A percentile compares a stretch with the other conserved stretches of the same genome.
Conservation (phyloP, 2,113 vertebrate genomes). For the Crotalus helleri region DNA sequence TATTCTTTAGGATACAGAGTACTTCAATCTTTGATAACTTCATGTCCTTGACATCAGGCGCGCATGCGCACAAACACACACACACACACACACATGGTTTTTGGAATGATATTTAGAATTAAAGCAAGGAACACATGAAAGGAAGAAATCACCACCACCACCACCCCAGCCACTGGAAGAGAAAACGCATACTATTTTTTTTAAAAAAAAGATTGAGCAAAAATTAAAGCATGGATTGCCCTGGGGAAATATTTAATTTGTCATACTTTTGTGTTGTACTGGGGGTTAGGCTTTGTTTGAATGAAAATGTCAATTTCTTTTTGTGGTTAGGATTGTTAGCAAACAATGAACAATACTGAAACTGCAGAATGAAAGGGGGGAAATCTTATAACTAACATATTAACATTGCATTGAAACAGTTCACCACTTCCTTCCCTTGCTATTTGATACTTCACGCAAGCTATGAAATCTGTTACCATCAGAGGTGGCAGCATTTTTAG, state of each 20-base stretch:
- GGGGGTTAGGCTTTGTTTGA: constrained; percentile 8
- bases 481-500: background rate
- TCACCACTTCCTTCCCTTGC: background rate
- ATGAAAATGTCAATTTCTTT: background rate
- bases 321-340: background rate
- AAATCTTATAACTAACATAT: background rate
- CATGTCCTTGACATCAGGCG: background rate
- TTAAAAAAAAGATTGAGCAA: constrained; percentile 12
- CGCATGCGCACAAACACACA: too few species aligned
- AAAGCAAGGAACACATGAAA: background rate
- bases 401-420: background rate
- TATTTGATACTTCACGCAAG: background rate
- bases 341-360: constrained; percentile 9
- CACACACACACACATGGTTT: background rate
- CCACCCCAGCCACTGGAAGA: background rate
- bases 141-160: background rate
- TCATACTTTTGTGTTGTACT: constrained; percentile 12
- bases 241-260: constrained; percentile 10
- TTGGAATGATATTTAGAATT: constrained; percentile 25
- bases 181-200: constrained; percentile 17
- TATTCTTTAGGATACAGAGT: background rate
- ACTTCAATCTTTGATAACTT: background rate
- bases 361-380: constrained; percentile 5
- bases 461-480: background rate
- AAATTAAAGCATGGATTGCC: constrained; percentile 10